Evolutionary conservation across 2,888 invertebrate species (phyloP), one percentile per base, ranked within the genome.

Genomic region (Anagyrus pseudococci): DNA sequence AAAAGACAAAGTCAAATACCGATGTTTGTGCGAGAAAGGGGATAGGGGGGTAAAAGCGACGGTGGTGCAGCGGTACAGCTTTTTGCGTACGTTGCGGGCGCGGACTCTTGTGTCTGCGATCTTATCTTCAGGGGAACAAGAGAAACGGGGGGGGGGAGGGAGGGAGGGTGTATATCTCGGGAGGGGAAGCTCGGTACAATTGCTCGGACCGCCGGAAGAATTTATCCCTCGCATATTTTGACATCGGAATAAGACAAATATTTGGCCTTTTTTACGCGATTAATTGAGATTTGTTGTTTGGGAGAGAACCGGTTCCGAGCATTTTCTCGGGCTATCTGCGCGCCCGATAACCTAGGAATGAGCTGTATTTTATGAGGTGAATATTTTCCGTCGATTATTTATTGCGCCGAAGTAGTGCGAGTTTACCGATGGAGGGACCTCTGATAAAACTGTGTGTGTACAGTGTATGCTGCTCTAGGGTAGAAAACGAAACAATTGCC

Each of bases 331-430:
- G 23, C 49, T 64, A 64, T 64, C 60, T n/a, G n/a, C n/a, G 2
- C 40, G 7, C 1, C n/a, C n/a, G 58, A 57, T 61, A 54, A 54
- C 10, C 44, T 37, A 46, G 49, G 54, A 61, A 61, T 61, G 49
- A 41, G 37, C 54, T 46, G 57, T 20, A 58, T 43, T 58, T 57
- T 54, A 46, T 43, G 49, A 40, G 33, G 53, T 48, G 43, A 58
- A 26, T 50, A 47, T 58, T 43, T 55, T 19, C n/a, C 33, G 41
- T 13, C 29, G 54, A 64, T 64, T 64, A 65, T 65, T 65, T 65
- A 61, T 58, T 41, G 17, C 22, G 13, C n/a, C 7, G 3, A 6
- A 4, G 13, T 37, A 37, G 33, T 37, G 15, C 8, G 15, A 2
- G 8, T 4, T 13, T 37, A 37, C 15, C 33, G 15, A 7, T 23